Base-by-base conservation (phyloP, 2,888 invertebrate species). In the Cephalotes varians region DNA sequence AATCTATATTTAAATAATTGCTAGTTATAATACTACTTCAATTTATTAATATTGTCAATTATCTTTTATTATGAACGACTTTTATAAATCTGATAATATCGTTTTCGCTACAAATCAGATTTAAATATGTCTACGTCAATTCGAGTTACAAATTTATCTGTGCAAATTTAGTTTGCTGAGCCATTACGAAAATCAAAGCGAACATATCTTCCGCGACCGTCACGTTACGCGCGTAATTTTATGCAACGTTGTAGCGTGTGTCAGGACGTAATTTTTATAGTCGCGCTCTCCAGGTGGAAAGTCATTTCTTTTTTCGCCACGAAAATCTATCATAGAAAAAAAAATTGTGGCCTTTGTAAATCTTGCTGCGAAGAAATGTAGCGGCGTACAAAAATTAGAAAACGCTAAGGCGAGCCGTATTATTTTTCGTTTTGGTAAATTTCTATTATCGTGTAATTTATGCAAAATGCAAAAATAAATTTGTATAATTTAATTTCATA, bases 351-450 rank as follows among this genome's bases (percentile, higher is more conserved):
- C 47, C 12, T 51, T 56, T 28, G 67, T 80, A 83, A 34, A 77
- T 69, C 64, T 47, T 51, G 56, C 6, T 12, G 37, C 18, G 34
- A 71, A 18, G 62, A 64, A 34, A 73, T 49, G 34, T 25, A 49
- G 64, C 47, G n/a, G 37, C n/a, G 37, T 47, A 67, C n/a, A 44
- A 28, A 83, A 81, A 74, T 85, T 74, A 76, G 73, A 83, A 83
- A 83, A 71, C 34, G 44, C 47, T 44, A 58, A 25, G 64, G 44
- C 49, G 44, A 51, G 40, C 37, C 58, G 9, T 44, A 37, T 83
- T 69, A 81, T 77, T 79, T 74, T 77, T 37, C 51, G 21, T 28
- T 10, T 9, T 15, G 44, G 15, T 54, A 10, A 49, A 40, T 77
- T 81, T 81, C 77, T 40, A 64, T 65, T 69, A 76, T 81, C 44